Percentiles rank a stretch among this genome's conserved stretches.
phyloP scores from a whole-genome alignment of 1,140 invertebrate species.

The Pogonus chalceus region DNA sequence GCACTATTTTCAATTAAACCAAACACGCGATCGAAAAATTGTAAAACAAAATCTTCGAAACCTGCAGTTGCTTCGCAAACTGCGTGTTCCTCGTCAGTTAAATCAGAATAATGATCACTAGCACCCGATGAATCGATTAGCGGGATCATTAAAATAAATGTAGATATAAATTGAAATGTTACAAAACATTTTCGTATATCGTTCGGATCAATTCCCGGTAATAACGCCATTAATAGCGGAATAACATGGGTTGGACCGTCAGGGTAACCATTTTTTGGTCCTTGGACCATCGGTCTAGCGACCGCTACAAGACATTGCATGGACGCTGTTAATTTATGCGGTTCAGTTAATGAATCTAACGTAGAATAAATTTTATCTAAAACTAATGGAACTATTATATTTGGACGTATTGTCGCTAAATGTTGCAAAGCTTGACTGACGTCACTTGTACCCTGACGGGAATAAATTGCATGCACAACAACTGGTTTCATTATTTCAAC shows the following conservation, averaged over 20 bases:
- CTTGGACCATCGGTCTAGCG: slow-evolving; percentile 55
- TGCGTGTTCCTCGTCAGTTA: slow-evolving; percentile 66
- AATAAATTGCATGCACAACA: slow-evolving; percentile 59
- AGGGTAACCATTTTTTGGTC: slow-evolving; percentile 51
- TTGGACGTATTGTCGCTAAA: slow-evolving; percentile 68
- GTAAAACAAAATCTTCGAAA: slow-evolving; percentile 81
- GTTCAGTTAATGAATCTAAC: slow-evolving; percentile 78
- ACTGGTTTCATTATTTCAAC: slow-evolving; percentile 46
- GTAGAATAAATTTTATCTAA: slow-evolving; percentile 69
- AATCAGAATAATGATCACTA: slow-evolving; percentile 49
- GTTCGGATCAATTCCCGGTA: slow-evolving; percentile 87
- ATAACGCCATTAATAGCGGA: slow-evolving; percentile 62
- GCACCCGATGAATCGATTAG: slow-evolving; percentile 76
- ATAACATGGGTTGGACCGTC: slow-evolving; percentile 73
- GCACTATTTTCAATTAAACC: slow-evolving; percentile 62
- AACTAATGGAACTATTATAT: slow-evolving; percentile 71
- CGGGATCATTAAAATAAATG: slow-evolving; percentile 65
- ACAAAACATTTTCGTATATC: slow-evolving; percentile 76
- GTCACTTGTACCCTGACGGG: slow-evolving; percentile 53
- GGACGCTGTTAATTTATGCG: slow-evolving; percentile 71
- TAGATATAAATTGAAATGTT: slow-evolving; percentile 67
- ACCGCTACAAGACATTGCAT: slow-evolving; percentile 66
- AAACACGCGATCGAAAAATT: slow-evolving; percentile 74
- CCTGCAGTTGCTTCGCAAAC: slow-evolving; percentile 70
- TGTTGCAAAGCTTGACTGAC: slow-evolving; percentile 60